Percentiles rank a stretch among this genome's conserved stretches.
These are phyloP conservation scores for Triplophysa rosa DNA, from an alignment of 2,113 vertebrate genomes.

Conservation along the genomic window DNA sequence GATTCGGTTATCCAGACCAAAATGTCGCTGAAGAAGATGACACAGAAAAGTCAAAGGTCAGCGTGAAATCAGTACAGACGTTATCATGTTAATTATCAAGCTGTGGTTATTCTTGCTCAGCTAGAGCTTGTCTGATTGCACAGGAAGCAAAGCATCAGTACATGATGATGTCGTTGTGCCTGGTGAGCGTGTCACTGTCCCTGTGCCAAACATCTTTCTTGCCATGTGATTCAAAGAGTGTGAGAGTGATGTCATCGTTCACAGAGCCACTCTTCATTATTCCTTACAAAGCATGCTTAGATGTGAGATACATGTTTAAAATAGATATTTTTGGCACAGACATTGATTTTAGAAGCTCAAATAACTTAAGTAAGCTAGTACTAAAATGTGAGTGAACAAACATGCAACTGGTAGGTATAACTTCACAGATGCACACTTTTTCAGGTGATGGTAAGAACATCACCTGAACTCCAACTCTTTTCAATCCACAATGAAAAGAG, in stretches of 20 bases:
- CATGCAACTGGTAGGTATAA: too few relatives aligned
- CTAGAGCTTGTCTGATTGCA: neutral
- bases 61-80: too few relatives aligned
- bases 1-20: neutral
- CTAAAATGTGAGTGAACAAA: too few relatives aligned
- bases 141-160: neutral
- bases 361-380: too few relatives aligned
- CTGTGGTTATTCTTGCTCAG: too few relatives aligned
- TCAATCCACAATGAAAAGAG: too few relatives aligned
- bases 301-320: neutral
- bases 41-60: too few relatives aligned
- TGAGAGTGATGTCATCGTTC: slow-evolving; percentile 43
- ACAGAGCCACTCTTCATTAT: neutral
- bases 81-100: too few relatives aligned
- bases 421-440: too few relatives aligned
- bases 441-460: too few relatives aligned
- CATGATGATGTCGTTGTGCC: slow-evolving; percentile 29
- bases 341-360: neutral
- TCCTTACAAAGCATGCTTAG: neutral
- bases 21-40: too few relatives aligned
- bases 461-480: too few relatives aligned
- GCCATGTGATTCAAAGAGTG: slow-evolving; percentile 60
- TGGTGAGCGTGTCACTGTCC: slow-evolving; percentile 54
- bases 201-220: slow-evolving; percentile 56
- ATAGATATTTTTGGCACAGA: neutral